Evolutionary conservation across 2,113 vertebrate species (phyloP).

Genomic region (Loxodonta africana): DNA sequence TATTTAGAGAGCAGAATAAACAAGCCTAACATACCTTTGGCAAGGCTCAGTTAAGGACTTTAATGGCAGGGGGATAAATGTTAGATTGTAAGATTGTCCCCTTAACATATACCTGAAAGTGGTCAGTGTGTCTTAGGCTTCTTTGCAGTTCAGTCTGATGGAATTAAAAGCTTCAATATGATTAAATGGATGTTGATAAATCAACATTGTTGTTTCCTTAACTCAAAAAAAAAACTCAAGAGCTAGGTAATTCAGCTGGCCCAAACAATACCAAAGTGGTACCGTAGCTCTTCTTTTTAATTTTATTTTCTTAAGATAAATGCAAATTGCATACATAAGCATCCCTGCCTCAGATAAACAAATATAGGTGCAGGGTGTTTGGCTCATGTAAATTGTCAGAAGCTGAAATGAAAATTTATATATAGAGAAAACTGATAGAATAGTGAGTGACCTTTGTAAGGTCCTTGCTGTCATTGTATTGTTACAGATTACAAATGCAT

Average conservation of each 20-base stretch:
- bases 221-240: not conserved
- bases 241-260: not conserved
- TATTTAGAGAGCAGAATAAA: not conserved
- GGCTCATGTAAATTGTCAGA: not conserved
- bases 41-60: conserved; percentile 25
- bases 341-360: not conserved
- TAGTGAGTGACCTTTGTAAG: not conserved
- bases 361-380: not conserved
- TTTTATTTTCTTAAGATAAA: conserved; percentile 19
- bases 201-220: not conserved
- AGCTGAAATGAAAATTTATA: not conserved
- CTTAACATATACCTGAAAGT: not conserved
- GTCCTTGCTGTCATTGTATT: not conserved
- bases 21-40: not conserved
- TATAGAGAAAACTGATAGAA: not conserved
- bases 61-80: not conserved
- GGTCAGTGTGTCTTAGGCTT: not conserved
- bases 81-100: not conserved
- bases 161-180: conserved; percentile 23
- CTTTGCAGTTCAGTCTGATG: conserved; percentile 12
- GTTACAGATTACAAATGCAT: not conserved
- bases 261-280: not conserved
- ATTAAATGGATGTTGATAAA: conserved; percentile 38
- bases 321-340: not conserved
- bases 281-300: not conserved